phyloP scores from a whole-genome alignment of 2,797 vertebrate species.

The Acanthis flammea region DNA sequence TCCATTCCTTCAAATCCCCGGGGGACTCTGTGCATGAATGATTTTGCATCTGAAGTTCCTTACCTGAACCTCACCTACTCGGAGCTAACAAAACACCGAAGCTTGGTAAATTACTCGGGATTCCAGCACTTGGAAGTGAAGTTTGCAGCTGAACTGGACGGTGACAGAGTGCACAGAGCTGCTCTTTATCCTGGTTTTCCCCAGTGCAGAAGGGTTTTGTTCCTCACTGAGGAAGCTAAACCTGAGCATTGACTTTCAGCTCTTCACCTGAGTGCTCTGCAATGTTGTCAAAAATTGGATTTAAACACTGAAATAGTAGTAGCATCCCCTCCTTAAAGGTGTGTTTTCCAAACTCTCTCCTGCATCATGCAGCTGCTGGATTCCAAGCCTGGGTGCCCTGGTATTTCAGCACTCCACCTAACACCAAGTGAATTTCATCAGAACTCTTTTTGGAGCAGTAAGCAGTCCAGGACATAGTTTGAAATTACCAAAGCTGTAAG shows the following conservation, averaged over 20 bases:
- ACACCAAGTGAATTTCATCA: neutral
- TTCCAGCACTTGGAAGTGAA: neutral
- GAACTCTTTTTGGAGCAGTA: neutral
- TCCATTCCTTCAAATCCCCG: neutral
- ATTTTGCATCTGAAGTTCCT: neutral
- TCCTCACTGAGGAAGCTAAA: neutral
- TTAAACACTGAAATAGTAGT: neutral
- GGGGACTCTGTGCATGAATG: neutral
- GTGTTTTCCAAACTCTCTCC: neutral
- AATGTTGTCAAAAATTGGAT: neutral
- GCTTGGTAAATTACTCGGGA: neutral
- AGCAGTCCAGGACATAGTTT: neutral
- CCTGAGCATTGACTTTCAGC: neutral
- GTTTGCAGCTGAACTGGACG: neutral
- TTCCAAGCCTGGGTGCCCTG: neutral
- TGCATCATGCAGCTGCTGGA: neutral
- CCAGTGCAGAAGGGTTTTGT: rapidly evolving
- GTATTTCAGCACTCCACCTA: neutral
- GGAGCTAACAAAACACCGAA: neutral
- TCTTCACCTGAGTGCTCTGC: neutral
- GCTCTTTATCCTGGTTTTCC: neutral
- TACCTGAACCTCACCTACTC: neutral
- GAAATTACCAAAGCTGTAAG: neutral
- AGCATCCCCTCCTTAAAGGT: neutral
- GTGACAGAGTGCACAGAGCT: neutral